phyloP scores from a whole-genome alignment of 1,140 invertebrate genomes.

The Daktulosphaira vitifoliae region DNA sequence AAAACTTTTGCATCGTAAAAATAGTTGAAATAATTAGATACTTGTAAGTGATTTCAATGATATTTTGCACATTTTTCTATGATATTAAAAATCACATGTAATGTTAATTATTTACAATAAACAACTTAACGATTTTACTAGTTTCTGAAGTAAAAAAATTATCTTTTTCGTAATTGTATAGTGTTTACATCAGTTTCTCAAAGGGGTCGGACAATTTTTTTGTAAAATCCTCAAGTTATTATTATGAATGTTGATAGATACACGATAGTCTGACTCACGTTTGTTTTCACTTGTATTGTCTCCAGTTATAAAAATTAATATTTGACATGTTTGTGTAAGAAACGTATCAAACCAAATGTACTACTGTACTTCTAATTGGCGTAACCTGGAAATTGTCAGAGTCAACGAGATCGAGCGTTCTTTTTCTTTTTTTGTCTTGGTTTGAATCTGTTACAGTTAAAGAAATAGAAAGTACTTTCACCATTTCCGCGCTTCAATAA shows the following conservation, averaged over 20 bases:
- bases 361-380: constrained; percentile 25
- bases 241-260: constrained; percentile 25
- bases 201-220: not conserved
- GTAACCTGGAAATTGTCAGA: constrained; percentile 31
- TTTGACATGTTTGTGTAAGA: not conserved
- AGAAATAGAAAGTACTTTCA: constrained; percentile 34
- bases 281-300: constrained; percentile 30
- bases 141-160: constrained; percentile 7
- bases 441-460: constrained; percentile 23
- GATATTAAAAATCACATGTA: too few species aligned
- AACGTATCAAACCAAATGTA: constrained; percentile 19
- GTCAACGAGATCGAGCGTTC: constrained; percentile 32
- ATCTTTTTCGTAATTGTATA: not conserved
- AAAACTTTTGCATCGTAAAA: too few species aligned
- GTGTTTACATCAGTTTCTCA: not conserved
- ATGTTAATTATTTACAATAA: too few species aligned
- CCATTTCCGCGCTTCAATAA: constrained; percentile 32
- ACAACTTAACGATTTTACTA: not conserved
- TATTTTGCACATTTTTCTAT: too few species aligned
- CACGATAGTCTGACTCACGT: constrained; percentile 10
- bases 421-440: constrained; percentile 9
- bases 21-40: too few species aligned
- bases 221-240: constrained; percentile 12
- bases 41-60: too few species aligned
- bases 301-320: not conserved